Conservation (phyloP, 2,888 invertebrate genomes). For the Hemistola chrysoprasaria region DNA sequence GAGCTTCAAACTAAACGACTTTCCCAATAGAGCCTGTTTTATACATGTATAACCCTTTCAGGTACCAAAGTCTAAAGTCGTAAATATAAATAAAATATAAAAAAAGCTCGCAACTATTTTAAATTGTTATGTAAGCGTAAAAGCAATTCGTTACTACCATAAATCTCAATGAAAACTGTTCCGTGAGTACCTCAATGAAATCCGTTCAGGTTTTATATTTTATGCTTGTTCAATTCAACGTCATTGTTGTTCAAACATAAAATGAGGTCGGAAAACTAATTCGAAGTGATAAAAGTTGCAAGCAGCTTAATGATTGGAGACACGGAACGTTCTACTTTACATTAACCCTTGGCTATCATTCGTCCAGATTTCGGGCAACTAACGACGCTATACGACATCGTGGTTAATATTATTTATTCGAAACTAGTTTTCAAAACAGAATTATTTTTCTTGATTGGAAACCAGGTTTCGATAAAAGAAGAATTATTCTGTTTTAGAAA, state of each 20-base stretch:
- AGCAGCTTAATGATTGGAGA: slow-evolving; percentile 46
- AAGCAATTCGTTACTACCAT: slow-evolving; percentile 49
- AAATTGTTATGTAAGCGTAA: slow-evolving; percentile 47
- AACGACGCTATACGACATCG: slow-evolving; percentile 26
- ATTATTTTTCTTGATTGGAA: no score
- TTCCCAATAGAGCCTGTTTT: slow-evolving; percentile 1
- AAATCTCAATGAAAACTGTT: slow-evolving; percentile 45
- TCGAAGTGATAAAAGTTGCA: slow-evolving; percentile 57
- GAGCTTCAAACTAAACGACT: slow-evolving; percentile 5
- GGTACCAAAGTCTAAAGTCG: background rate
- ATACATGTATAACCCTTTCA: slow-evolving; percentile 5
- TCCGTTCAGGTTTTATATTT: slow-evolving; percentile 36
- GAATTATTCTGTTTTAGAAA: no score
- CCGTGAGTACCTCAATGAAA: slow-evolving; percentile 28
- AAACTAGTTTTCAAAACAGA: no score
- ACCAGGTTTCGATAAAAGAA: no score
- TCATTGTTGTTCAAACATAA: slow-evolving; percentile 43
- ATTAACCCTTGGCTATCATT: slow-evolving; percentile 37
- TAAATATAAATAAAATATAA: slow-evolving; percentile 14
- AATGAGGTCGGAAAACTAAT: slow-evolving; percentile 43
- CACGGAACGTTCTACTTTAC: slow-evolving; percentile 52
- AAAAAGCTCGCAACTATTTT: slow-evolving; percentile 48
- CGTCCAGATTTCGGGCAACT: slow-evolving; percentile 36
- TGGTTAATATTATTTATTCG: no score
- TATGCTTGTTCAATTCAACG: no score